Evolutionary conservation across 2,797 vertebrate species (phyloP).

Genomic region (Champsocephalus esox): DNA sequence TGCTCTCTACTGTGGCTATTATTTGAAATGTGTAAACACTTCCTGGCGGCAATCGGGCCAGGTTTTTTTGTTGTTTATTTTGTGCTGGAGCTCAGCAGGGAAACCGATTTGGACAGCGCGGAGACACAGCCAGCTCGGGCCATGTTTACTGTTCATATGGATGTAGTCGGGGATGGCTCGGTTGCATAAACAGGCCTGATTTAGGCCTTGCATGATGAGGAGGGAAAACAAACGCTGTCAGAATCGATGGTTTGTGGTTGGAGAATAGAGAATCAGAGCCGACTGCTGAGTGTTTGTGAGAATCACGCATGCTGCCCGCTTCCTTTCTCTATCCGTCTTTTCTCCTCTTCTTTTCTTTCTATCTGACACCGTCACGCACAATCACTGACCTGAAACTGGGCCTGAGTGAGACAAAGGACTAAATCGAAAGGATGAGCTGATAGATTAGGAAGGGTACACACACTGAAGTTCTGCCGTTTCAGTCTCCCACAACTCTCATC

Average conservation of each 20-base stretch:
- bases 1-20: conserved; percentile 19
- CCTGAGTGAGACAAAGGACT: conserved; percentile 39
- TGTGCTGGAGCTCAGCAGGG: conserved; percentile 11
- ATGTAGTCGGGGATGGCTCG: conserved; percentile 30
- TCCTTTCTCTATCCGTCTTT: conserved; percentile 21
- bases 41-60: background rate
- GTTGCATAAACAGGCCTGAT: conserved; percentile 60
- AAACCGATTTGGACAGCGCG: conserved; percentile 49
- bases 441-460: conserved; percentile 30
- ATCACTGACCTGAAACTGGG: conserved; percentile 55
- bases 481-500: conserved; percentile 1
- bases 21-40: conserved; percentile 58
- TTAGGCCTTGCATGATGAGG: conserved; percentile 24
- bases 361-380: conserved; percentile 30
- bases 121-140: conserved; percentile 48
- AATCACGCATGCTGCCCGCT: conserved; percentile 27
- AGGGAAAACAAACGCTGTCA: conserved; percentile 38
- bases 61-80: conserved; percentile 26
- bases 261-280: conserved; percentile 34
- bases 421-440: conserved; percentile 45
- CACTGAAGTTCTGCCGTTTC: conserved; percentile 16
- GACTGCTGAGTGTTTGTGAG: conserved; percentile 45
- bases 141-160: conserved; percentile 59
- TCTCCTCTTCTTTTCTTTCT: conserved; percentile 29
- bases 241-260: conserved; percentile 30